Evolutionary conservation across 2,888 invertebrate species (phyloP).

Genomic region (Cosmia trapezina): DNA sequence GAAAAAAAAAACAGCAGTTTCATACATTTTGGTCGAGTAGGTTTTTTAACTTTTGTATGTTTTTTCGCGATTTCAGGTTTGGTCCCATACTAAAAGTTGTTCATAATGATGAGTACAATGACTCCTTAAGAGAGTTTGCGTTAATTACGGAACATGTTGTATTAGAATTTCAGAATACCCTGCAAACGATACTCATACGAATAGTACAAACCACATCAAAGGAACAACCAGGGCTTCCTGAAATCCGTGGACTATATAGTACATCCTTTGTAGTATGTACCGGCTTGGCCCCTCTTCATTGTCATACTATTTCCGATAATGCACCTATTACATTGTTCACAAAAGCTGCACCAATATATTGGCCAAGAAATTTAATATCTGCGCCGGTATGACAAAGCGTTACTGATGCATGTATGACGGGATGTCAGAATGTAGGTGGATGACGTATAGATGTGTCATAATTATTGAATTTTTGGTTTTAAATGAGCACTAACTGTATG

Average conservation of each 20-base stretch:
- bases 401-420: slow-evolving; percentile 37
- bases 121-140: no score
- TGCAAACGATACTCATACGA: not conserved
- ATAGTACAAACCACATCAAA: not conserved
- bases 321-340: slow-evolving; percentile 38
- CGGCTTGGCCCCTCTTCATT: not conserved
- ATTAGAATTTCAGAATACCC: not conserved
- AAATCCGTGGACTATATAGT: not conserved
- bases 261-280: not conserved
- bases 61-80: no score
- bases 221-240: not conserved
- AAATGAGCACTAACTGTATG: not conserved
- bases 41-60: no score
- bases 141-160: no score
- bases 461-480: not conserved
- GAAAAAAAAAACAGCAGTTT: no score
- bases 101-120: no score
- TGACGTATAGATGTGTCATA: no score
- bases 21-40: no score
- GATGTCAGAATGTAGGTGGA: slow-evolving; percentile 4
- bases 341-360: slow-evolving; percentile 51
- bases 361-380: slow-evolving; percentile 67
- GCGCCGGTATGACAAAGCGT: slow-evolving; percentile 56
- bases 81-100: no score
- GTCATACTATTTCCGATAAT: slow-evolving; percentile 33